Base-by-base conservation (phyloP, 1,140 invertebrate genomes). In the Anastrepha ludens region DNA sequence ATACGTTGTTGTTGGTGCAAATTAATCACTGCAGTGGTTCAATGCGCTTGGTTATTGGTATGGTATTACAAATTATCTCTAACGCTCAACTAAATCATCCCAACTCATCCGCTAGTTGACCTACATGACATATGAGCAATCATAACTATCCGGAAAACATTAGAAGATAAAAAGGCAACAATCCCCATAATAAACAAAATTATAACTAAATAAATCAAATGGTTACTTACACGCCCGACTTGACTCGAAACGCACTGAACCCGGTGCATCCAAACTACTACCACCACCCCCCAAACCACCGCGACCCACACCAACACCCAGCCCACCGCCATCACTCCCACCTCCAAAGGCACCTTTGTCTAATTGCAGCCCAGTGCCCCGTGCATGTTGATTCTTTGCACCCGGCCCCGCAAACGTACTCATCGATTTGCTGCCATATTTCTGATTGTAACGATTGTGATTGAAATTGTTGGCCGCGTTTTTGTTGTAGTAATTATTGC, bases 311-410 rank as follows among this genome's bases (percentile, higher is more conserved):
- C 81, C 85, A 3, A 67, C 86, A 29, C 89, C 47, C 55, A 58
- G 78, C 11, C 89, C 88, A 1, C 78, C 88, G 0, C 89, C 65
- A 55, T 89, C 90, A 13, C 89, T 81, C 1, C 91, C 91, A 2
- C 90, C 90, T 17, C 91, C 91, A 44, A 92, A 92, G 41, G 90
- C 89, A 4, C 91, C 91, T 78, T 92, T 92, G 86, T 92, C 91
- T 86, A 92, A 87, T 39, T 92, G 92, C 4, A 92, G 86, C 39
- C 91, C 91, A 2, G 91, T 91, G 88, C 91, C 91, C 20, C 91
- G 91, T 41, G 91, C 90, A 91, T 92, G 91, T 89, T 92, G 91
- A 90, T 92, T 92, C 88, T 92, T 92, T 15, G 91, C 91, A 55
- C 90, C 91, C 17, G 91, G 91, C 59, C 91, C 91, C n/a, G 91